Evolutionary conservation across 2,797 vertebrate species (phyloP).

Genomic region (Eurystomus glaucurus): DNA sequence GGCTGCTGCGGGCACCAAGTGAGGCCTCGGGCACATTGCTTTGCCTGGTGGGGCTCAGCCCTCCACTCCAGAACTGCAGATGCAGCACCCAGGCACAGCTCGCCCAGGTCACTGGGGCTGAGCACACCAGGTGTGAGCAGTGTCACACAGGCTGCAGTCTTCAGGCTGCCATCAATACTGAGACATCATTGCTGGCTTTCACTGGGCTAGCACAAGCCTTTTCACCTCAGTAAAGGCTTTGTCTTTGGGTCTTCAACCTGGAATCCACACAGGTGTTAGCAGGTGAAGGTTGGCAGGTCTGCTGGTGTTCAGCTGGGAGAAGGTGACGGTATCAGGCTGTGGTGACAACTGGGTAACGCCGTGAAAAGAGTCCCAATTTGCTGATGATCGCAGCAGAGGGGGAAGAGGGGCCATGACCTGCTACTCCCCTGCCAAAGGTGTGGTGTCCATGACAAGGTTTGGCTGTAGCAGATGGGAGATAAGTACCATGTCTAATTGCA

Average conservation of each 20-base stretch:
- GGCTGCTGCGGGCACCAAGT: neutral
- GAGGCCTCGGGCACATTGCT: rapidly evolving
- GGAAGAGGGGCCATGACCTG: neutral
- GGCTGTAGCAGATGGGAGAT: neutral
- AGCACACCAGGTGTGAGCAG: rapidly evolving
- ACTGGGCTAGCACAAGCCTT: neutral
- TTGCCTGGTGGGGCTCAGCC: neutral
- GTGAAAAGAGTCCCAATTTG: rapidly evolving
- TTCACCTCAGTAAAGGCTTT: neutral
- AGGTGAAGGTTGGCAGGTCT: neutral
- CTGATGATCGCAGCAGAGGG: neutral
- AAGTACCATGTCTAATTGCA: neutral
- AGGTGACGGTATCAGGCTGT: neutral
- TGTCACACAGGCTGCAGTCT: rapidly evolving
- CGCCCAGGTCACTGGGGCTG: neutral
- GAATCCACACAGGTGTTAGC: neutral
- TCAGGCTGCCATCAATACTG: neutral
- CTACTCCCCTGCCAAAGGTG: neutral
- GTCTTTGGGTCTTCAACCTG: neutral
- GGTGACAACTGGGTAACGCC: neutral
- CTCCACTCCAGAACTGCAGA: neutral
- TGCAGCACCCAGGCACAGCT: neutral
- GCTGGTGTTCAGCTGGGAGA: neutral
- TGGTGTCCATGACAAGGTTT: neutral
- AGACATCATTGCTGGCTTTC: neutral